phyloP scores from a whole-genome alignment of 2,797 vertebrate species.

The Iguana delicatissima region DNA sequence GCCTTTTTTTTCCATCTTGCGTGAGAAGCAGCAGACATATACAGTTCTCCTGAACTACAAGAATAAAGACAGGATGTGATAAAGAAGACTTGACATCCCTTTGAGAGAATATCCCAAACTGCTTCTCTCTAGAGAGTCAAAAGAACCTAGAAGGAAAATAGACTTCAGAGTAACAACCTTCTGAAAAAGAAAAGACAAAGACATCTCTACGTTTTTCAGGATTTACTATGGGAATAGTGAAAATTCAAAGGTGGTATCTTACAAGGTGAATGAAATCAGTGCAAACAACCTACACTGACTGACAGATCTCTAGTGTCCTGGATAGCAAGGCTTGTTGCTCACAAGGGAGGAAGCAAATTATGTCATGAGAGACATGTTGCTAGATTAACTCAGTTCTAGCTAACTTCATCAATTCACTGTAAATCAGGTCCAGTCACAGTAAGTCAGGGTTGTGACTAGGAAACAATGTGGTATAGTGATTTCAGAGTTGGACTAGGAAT shows the following conservation, averaged over 20 bases:
- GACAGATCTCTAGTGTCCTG: background rate
- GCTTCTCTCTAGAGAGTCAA: background rate
- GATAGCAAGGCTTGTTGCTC: background rate
- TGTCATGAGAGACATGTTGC: background rate
- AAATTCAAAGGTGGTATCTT: background rate
- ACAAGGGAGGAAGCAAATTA: background rate
- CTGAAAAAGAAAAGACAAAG: background rate
- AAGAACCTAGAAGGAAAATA: no score
- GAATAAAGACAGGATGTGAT: no score
- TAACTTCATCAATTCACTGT: background rate
- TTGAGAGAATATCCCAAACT: background rate
- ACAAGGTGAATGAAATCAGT: background rate
- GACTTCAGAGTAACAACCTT: no score
- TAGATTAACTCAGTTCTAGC: background rate
- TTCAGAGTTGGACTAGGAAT: no score
- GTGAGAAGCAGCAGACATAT: no score
- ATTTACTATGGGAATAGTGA: background rate
- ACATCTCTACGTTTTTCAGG: background rate
- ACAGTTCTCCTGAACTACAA: no score
- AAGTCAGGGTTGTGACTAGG: no score
- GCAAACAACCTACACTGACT: background rate
- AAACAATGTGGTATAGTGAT: no score
- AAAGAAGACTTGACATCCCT: no score
- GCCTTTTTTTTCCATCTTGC: background rate
- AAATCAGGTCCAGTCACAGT: background rate